phyloP scores from a whole-genome alignment of 2,113 vertebrate genomes.

The Oncorhynchus gorbuscha region DNA sequence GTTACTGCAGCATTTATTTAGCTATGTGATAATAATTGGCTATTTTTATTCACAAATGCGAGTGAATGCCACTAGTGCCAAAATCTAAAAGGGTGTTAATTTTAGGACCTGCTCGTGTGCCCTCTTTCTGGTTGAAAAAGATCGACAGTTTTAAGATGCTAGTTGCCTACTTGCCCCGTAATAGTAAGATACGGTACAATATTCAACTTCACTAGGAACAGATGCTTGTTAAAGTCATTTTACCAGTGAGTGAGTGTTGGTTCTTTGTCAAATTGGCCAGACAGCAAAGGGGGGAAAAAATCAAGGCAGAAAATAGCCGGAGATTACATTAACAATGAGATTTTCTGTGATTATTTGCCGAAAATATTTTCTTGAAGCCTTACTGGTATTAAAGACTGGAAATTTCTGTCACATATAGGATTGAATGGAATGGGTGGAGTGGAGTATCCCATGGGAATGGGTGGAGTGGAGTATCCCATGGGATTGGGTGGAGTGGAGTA shows the following conservation, averaged over 20 bases:
- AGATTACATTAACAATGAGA: constrained; percentile 38
- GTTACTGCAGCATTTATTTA: no score
- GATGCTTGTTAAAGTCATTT: constrained; percentile 34
- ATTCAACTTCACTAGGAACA: constrained; percentile 26
- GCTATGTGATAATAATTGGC: no score
- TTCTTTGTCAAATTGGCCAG: constrained; percentile 33
- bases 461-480: constrained; percentile 5
- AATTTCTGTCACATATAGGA: constrained; percentile 29
- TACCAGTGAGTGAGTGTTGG: constrained; percentile 34
- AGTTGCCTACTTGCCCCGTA: constrained; percentile 22
- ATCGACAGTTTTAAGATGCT: background rate
- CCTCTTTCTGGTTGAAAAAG: background rate
- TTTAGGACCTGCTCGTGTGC: background rate
- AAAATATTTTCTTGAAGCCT: constrained; percentile 19
- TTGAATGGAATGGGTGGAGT: constrained; percentile 1
- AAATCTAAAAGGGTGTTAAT: no score
- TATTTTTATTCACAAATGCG: no score
- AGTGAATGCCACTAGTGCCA: no score
- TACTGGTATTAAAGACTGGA: constrained; percentile 35
- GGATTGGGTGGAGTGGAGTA: background rate
- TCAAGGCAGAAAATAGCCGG: constrained; percentile 19
- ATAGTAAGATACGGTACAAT: constrained; percentile 20
- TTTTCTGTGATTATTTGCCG: constrained; percentile 52
- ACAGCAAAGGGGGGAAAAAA: constrained; percentile 36
- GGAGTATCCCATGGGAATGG: no score